phyloP scores from a whole-genome alignment of 53 echinoderm and acorn worm genomes.

The Holothuria scabra region DNA sequence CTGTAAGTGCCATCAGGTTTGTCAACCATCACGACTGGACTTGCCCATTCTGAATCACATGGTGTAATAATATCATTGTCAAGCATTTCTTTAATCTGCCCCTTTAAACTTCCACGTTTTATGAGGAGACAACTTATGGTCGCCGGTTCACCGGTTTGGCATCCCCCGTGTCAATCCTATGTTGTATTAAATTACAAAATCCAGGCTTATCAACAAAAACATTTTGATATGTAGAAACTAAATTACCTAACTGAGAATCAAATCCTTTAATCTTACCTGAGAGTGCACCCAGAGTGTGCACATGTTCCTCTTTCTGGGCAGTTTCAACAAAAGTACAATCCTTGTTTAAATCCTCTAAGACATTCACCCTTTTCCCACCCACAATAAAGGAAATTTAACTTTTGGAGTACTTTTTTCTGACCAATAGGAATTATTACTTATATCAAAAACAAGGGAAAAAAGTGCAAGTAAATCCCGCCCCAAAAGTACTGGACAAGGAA shows the following conservation, averaged over 20 bases:
- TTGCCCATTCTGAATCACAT: constrained; percentile 24
- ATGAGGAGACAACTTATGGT: constrained; percentile 17
- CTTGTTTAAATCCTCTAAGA: no score
- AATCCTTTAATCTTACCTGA: constrained; percentile 10
- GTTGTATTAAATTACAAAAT: constrained; percentile 35
- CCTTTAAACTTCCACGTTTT: constrained; percentile 21
- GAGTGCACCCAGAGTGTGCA: constrained; percentile 10
- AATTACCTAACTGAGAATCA: neutral
- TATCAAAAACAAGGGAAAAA: neutral
- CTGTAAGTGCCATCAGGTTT: constrained; percentile 36
- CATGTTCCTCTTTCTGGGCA: no score
- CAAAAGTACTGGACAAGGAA: neutral
- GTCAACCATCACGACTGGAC: constrained; percentile 34
- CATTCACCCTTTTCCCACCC: neutral
- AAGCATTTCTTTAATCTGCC: constrained; percentile 45
- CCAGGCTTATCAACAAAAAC: constrained; percentile 37
- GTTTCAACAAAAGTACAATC: no score
- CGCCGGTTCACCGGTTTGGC: constrained; percentile 15
- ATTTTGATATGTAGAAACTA: neutral
- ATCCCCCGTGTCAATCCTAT: constrained; percentile 37
- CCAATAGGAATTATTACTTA: constrained; percentile 18
- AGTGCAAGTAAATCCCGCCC: neutral
- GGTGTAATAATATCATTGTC: constrained; percentile 16
- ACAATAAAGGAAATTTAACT: neutral
- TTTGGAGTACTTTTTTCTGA: neutral